These are phyloP conservation scores for Battus philenor DNA, from an alignment of 1,140 invertebrate species.

Conservation along the genomic window DNA sequence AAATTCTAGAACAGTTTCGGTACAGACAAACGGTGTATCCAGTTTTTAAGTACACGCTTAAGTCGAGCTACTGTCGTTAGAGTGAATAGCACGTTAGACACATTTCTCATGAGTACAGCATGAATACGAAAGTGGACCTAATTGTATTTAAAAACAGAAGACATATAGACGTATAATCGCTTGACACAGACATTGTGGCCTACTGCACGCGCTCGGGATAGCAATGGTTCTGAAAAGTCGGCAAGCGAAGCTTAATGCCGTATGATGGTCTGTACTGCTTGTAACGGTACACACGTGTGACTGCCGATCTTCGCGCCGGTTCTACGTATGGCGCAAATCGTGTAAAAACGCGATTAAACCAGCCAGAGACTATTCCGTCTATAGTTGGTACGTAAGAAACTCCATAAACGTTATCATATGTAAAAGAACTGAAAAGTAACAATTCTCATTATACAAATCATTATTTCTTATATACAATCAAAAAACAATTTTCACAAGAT, in stretches of 20 bases:
- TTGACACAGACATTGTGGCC: slow-evolving; percentile 10
- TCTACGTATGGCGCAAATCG: no score
- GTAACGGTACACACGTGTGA: slow-evolving; percentile 12
- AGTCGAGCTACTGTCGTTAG: slow-evolving; percentile 3
- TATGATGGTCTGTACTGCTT: neutral
- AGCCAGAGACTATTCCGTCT: no score
- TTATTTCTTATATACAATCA: no score
- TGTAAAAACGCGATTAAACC: no score
- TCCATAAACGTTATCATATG: no score
- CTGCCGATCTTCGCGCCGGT: slow-evolving; percentile 1
- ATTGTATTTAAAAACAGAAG: slow-evolving; percentile 6
- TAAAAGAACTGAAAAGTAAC: no score
- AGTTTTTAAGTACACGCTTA: no score
- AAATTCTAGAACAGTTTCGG: no score
- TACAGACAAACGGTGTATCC: no score
- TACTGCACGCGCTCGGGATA: slow-evolving; percentile 7
- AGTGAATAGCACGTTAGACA: neutral
- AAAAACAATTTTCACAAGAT: no score
- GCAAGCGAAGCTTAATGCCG: slow-evolving; percentile 12
- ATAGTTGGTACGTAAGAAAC: no score
- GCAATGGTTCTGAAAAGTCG: slow-evolving; percentile 12
- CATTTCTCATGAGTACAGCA: neutral
- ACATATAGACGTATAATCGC: neutral
- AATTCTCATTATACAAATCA: no score
- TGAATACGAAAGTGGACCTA: slow-evolving; percentile 9